Evolutionary conservation across 2,888 invertebrate species (phyloP).

Genomic region (Anarsia innoxiella): DNA sequence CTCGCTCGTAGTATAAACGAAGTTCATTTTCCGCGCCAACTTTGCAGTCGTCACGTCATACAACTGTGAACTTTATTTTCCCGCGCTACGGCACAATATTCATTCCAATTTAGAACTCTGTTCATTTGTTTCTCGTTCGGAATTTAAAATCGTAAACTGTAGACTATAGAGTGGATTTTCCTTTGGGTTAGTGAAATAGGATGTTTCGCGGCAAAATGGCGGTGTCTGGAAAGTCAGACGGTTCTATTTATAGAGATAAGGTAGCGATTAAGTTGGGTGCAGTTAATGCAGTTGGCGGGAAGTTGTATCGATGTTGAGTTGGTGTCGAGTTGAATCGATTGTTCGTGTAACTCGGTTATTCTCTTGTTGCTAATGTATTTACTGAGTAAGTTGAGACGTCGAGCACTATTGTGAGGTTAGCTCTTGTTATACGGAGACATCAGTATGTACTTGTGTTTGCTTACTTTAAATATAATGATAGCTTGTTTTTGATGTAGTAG

Average conservation of each 20-base stretch:
- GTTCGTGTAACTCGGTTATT: conserved; percentile 28
- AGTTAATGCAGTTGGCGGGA: conserved; percentile 35
- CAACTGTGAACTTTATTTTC: conserved; percentile 36
- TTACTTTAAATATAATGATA: too few relatives aligned
- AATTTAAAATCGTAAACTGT: too few relatives aligned
- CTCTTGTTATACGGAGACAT: too few relatives aligned
- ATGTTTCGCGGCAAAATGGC: conserved; percentile 31
- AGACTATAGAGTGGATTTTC: conserved; percentile 25
- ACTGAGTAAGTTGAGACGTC: too few relatives aligned
- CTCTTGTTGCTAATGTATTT: conserved; percentile 1
- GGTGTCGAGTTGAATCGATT: conserved; percentile 32
- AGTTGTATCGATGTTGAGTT: conserved; percentile 24
- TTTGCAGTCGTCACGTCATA: too few relatives aligned
- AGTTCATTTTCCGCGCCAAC: conserved; percentile 63
- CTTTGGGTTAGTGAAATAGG: conserved; percentile 17
- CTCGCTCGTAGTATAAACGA: conserved; percentile 67
- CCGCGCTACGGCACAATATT: not conserved
- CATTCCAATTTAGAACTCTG: too few relatives aligned
- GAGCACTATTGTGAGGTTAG: too few relatives aligned
- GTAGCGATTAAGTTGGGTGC: conserved; percentile 46
- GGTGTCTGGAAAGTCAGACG: conserved; percentile 63
- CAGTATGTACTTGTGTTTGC: too few relatives aligned
- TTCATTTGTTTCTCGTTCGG: too few relatives aligned
- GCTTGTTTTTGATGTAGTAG: too few relatives aligned
- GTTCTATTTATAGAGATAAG: conserved; percentile 58